Evolutionary conservation across 2,113 vertebrate genomes (phyloP).

Genomic region (Oryzias melastigma): DNA sequence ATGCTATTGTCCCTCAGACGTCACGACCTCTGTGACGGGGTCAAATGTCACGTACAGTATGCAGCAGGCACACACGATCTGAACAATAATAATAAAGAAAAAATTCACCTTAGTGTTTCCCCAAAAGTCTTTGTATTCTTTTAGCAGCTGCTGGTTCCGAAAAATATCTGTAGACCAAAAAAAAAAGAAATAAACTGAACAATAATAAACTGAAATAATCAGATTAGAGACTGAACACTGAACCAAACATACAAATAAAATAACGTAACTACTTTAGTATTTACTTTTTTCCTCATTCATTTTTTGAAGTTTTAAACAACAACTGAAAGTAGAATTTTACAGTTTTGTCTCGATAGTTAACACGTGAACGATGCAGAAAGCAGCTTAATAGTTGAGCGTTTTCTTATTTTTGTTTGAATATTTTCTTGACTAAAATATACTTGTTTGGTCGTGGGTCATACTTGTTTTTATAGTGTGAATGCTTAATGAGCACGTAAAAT

Average conservation of each 20-base stretch:
- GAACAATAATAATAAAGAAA: background rate
- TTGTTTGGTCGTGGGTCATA: no score
- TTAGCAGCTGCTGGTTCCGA: slow-evolving; percentile 90
- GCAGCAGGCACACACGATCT: background rate
- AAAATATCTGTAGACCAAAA: slow-evolving; percentile 81
- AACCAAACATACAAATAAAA: background rate
- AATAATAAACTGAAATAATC: background rate
- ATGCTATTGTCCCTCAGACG: slow-evolving; percentile 34
- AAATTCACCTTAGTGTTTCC: slow-evolving; percentile 92
- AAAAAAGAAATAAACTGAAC: background rate
- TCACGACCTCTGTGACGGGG: slow-evolving; percentile 22
- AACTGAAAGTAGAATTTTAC: no score
- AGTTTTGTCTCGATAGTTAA: no score
- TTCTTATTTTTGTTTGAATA: no score
- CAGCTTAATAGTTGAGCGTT: no score
- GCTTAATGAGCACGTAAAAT: no score
- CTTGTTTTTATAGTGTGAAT: no score
- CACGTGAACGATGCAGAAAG: no score
- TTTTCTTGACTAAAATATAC: no score
- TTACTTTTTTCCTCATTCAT: no score
- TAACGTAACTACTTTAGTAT: no score
- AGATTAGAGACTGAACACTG: background rate
- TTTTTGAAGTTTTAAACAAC: no score
- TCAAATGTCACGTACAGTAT: slow-evolving; percentile 35
- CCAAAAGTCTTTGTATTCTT: slow-evolving; percentile 95